These are phyloP conservation scores for Tupaia tana DNA, from an alignment of 2,113 vertebrate species.

Conservation along the genomic window DNA sequence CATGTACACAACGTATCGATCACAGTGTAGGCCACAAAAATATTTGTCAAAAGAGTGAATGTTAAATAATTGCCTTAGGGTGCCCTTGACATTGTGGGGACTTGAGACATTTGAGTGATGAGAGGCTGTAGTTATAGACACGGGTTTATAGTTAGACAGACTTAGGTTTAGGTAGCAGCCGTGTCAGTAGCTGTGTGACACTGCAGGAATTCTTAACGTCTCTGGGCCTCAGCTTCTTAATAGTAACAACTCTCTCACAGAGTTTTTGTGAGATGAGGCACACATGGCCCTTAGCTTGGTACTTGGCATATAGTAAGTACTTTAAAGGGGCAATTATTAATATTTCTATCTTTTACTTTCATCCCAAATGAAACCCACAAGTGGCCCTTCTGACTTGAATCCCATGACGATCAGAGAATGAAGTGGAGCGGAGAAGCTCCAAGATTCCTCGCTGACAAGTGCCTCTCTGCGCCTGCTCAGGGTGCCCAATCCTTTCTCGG, in stretches of 20 bases:
- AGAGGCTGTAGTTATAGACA: not conserved
- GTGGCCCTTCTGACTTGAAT: not conserved
- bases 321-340: not conserved
- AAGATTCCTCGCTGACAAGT: too few relatives aligned
- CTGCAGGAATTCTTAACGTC: not conserved
- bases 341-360: not conserved
- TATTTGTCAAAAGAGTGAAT: not conserved
- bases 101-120: not conserved
- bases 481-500: not conserved
- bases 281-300: fast-evolving
- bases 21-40: not conserved
- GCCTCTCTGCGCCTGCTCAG: too few relatives aligned
- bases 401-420: not conserved
- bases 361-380: too few relatives aligned
- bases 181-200: not conserved
- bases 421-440: too few relatives aligned
- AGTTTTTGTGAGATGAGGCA: not conserved
- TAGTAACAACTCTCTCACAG: not conserved
- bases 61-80: too few relatives aligned
- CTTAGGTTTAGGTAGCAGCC: not conserved
- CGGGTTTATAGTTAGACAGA: not conserved
- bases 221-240: not conserved
- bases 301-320: not conserved
- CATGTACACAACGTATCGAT: fast-evolving
- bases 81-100: not conserved